Percentiles rank a stretch among this genome's conserved stretches.
Conservation (phyloP, 2,797 vertebrate species). For the Hafferia zeledoni region DNA sequence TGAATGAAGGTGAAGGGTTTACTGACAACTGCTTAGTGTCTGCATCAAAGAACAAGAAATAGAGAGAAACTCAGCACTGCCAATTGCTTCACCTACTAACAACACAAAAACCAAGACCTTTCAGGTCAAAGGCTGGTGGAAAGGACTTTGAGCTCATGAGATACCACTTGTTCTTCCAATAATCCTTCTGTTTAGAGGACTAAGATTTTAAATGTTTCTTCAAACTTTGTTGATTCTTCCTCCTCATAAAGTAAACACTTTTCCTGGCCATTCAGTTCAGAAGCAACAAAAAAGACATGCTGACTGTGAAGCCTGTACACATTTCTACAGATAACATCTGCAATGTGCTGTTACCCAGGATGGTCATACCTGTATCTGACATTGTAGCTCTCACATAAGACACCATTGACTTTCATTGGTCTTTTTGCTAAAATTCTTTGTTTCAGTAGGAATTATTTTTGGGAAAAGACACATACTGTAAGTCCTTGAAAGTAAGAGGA, state of each 20-base stretch:
- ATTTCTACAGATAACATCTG: neutral
- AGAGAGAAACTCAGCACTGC: neutral
- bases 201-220: neutral
- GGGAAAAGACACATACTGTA: neutral
- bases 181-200: neutral
- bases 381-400: neutral
- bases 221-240: neutral
- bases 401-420: neutral
- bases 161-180: neutral
- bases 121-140: neutral
- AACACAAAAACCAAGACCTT: neutral
- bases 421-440: neutral
- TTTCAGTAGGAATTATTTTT: neutral
- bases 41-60: neutral
- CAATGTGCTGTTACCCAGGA: neutral
- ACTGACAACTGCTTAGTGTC: neutral
- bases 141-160: neutral
- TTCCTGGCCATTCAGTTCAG: neutral
- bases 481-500: neutral
- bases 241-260: neutral
- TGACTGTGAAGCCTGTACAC: neutral
- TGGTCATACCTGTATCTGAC: neutral
- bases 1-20: neutral
- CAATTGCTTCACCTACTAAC: fast-evolving
- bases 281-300: neutral